A percentile compares a stretch with the other conserved stretches of the same genome.
Conservation (phyloP, 1,140 invertebrate species). For the Drosophila eugracilis region DNA sequence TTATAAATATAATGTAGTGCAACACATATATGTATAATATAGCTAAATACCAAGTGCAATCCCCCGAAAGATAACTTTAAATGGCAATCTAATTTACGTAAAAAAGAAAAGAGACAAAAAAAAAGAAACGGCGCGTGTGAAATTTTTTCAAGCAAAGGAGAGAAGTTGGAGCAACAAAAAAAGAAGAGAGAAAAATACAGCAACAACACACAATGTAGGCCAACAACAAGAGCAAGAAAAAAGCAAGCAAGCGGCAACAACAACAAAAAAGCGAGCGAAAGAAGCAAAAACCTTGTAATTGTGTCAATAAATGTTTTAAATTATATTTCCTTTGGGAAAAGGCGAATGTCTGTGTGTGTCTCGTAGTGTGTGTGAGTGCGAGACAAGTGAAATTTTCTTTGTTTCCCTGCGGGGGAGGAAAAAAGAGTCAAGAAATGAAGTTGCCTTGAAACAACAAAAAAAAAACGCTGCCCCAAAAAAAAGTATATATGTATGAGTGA, state of each 20-base stretch:
- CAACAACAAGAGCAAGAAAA: constrained; percentile 69
- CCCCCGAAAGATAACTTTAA: constrained; percentile 54
- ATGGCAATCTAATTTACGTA: constrained; percentile 74
- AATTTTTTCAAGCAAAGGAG: constrained; percentile 73
- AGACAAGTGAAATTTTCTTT: constrained; percentile 81
- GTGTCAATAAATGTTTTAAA: constrained; percentile 77
- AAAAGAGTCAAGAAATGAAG: constrained; percentile 73
- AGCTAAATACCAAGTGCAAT: constrained; percentile 65
- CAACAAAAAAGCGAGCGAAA: constrained; percentile 51
- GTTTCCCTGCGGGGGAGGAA: constrained; percentile 61
- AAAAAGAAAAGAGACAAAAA: constrained; percentile 59
- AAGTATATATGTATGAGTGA: constrained; percentile 27
- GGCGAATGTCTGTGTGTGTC: constrained; percentile 6
- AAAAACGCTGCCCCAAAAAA: constrained; percentile 43
- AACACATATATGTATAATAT: constrained; percentile 51
- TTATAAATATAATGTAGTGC: constrained; percentile 60
- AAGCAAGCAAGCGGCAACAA: constrained; percentile 66
- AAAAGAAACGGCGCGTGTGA: constrained; percentile 78
- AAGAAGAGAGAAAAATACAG: constrained; percentile 44
- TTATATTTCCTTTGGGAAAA: constrained; percentile 64
- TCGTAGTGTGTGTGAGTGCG: constrained; percentile 21
- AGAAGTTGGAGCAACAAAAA: constrained; percentile 69
- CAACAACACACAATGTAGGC: constrained; percentile 77
- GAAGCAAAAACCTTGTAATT: constrained; percentile 67
- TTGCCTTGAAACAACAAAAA: constrained; percentile 66